Base-by-base conservation (phyloP, 2,888 invertebrate genomes). In the Dasysyrphus tricinctus region DNA sequence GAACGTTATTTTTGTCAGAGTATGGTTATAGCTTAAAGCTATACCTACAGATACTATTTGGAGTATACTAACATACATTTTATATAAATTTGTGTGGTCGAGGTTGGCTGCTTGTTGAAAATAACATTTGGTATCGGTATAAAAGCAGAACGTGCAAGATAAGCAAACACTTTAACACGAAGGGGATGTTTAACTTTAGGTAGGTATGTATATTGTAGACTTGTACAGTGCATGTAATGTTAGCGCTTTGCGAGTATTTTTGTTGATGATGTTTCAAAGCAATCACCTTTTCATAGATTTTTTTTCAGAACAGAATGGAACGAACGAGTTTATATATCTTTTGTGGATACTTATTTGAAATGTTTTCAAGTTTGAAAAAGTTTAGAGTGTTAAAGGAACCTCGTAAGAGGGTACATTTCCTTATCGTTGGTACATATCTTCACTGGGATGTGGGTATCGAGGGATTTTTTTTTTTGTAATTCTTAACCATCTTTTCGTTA, bases 111-210 rank as follows among this genome's bases (percentile, higher is more conserved):
- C 51, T 42, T 75, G 57, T 56, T 73, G 29, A 34, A 51, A 54
- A 51, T 29, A 54, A 37, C 5, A 24, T 57, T 5, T 14, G 70
- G 49, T 63, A 29, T 42, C 24, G 16, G 76, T 32, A 34, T 39
- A 61, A n/a, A 63, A 29, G 29, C 44, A 16, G 39, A 79, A 73
- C 65, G 63, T 79, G 79, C 49, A 56, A 74, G 74, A 65, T 65
- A 57, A 65, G 74, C 19, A 51, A 70, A 51, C 19, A 56, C 29
- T 19, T n/a, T 51, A 57, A n/a, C 6, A 19, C 32, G 16, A 34
- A 39, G 65, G 74, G 80, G 80, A 32, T 80, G 80, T 67, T 59
- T 37, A 32, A 61, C 44, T 59, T 34, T 54, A 47, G 47, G n/a
- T 47, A n/a, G 3, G 11, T 9, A 14, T 1, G 4, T 32, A 14